Conservation (phyloP, 2,888 invertebrate genomes). For the Elegia similella region DNA sequence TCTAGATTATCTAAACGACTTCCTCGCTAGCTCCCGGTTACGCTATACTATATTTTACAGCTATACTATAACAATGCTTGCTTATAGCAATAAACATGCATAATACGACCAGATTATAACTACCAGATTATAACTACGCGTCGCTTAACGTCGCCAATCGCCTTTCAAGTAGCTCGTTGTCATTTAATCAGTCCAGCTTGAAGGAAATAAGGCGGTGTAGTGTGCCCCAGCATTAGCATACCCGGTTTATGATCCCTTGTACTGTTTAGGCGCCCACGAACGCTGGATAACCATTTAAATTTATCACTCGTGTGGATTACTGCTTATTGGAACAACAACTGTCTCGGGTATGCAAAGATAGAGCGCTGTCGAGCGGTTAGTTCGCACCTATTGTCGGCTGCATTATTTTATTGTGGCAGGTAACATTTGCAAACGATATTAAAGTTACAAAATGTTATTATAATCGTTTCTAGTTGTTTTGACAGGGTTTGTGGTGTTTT, state of each 20-base stretch:
- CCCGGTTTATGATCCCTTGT: constrained; percentile 73
- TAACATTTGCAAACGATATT: constrained; percentile 13
- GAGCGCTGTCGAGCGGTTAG: constrained; percentile 35
- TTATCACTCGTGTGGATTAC: constrained; percentile 73
- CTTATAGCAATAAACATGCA: neutral
- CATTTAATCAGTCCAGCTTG: constrained; percentile 40
- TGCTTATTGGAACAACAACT: constrained; percentile 70
- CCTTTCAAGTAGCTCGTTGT: constrained; percentile 35
- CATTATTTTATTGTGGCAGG: constrained; percentile 13
- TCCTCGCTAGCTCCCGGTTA: too few species aligned
- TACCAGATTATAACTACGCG: neutral
- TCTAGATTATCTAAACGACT: too few species aligned
- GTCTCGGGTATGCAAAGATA: constrained; percentile 61
- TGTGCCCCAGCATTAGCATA: constrained; percentile 70
- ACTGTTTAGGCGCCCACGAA: constrained; percentile 77
- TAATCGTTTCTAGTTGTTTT: constrained; percentile 10
- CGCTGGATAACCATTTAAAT: constrained; percentile 64
- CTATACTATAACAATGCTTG: neutral
- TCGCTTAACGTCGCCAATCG: neutral
- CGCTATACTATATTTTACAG: too few species aligned
- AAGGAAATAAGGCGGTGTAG: constrained; percentile 53
- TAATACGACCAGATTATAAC: neutral
- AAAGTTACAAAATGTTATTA: constrained; percentile 12
- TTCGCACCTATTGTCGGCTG: constrained; percentile 22
- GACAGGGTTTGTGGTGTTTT: constrained; percentile 10